Evolutionary conservation across 1,140 invertebrate species (phyloP), one percentile per base, ranked within the genome.

Genomic region (Calliopsis andreniformis): DNA sequence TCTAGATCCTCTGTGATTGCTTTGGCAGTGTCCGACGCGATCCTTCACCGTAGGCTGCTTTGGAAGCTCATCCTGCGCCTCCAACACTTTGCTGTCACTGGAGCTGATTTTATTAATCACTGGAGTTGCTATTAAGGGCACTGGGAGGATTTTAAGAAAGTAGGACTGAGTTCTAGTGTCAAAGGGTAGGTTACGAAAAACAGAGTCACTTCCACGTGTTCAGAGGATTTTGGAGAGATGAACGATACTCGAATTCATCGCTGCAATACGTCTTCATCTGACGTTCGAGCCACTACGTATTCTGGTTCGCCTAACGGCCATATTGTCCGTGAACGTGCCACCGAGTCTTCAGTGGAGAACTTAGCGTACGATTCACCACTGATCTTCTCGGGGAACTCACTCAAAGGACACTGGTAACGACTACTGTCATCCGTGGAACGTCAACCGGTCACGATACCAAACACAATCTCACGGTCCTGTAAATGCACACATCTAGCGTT

Each of bases 221-320:
- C n/a, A n/a, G n/a, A n/a, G n/a, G n/a, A n/a, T 35, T 23, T 39
- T 3, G 62, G n/a, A 1, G 18, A 18, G 0, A 32, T n/a, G n/a
- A n/a, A n/a, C n/a, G n/a, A n/a, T n/a, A n/a, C n/a, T n/a, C 5
- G 1, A 68, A 55, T 23, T 39, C 4, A 20, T 0, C 6, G 1
- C 12, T 28, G 2, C 32, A 16, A 1, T 6, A 10, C n/a, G 42
- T 39, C 2, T 42, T 64, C 35, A 55, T 42, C 70, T 49, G 5
- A 35, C n/a, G 3, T 56, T 75, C 7, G 42, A 8, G 0, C 23
- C 30, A 20, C 6, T 12, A 8, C 18, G 25, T 25, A 55, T 30
- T 56, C 62, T 28, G 1, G 32, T 32, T 23, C 16, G 30, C 28
- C 14, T 35, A 51, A 67, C 71, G 63, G 71, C 71, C 71, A 75